These are phyloP conservation scores for Sorex maritimensis DNA, from an alignment of 2,797 vertebrate species.

Conservation along the genomic window DNA sequence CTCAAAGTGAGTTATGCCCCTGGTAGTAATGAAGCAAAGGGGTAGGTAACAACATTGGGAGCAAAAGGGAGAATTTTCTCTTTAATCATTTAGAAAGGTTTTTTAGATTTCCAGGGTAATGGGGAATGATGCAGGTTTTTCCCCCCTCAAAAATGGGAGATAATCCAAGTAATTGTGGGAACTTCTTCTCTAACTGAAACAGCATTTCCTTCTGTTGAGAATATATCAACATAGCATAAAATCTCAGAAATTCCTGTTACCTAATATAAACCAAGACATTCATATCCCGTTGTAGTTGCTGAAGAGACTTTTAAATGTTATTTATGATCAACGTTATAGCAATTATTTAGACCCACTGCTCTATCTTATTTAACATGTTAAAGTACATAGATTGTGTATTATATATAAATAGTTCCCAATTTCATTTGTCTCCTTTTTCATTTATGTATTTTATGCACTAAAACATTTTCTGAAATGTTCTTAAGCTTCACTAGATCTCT, in stretches of 20 bases:
- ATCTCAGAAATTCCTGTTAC: background rate
- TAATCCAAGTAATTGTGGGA: too few relatives aligned
- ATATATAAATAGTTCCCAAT: background rate
- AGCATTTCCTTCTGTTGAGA: background rate
- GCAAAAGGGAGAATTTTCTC: too few relatives aligned
- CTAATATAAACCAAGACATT: conserved; percentile 14
- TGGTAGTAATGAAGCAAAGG: too few relatives aligned
- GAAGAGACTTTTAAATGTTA: background rate
- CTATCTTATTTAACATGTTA: background rate
- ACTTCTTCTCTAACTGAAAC: background rate
- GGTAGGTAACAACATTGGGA: too few relatives aligned
- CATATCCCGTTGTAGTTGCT: background rate
- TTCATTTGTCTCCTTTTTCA: conserved; percentile 34
- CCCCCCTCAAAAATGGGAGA: too few relatives aligned
- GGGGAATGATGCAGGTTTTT: too few relatives aligned
- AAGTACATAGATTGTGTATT: background rate
- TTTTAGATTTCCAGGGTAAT: too few relatives aligned
- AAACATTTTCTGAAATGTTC: conserved; percentile 43
- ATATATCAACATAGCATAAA: background rate
- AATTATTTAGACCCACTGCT: background rate
- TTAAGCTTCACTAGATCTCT: conserved; percentile 7
- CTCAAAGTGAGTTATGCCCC: too few relatives aligned
- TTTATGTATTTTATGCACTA: conserved; percentile 6
- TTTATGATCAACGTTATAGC: background rate
- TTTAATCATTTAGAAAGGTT: too few relatives aligned